Evolutionary conservation across 2,797 vertebrate genomes (phyloP), one percentile per base, ranked within the genome.

Genomic region (Neomorphus geoffroyi): DNA sequence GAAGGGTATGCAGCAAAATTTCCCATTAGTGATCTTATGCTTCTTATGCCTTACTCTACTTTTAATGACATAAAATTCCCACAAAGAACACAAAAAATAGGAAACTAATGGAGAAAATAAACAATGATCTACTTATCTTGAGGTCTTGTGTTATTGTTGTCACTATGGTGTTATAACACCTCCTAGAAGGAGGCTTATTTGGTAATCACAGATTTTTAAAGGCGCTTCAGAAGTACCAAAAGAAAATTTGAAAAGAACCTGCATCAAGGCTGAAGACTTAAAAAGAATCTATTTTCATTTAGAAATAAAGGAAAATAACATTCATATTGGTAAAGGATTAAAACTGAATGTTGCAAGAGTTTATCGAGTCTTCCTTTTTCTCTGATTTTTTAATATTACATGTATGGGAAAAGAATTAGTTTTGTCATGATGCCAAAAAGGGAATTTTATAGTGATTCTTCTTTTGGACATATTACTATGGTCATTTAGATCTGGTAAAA

Each of bases 41-140:
- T 5, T 77, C 18, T 60, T 60, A 48, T 65, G 13, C 11, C 17
- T 61, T 70, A 16, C 15, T 61, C 46, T 80, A 26, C 26, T 62
- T 82, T 80, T 66, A 75, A 64, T 67, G 57, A 37, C 18, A 48
- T 56, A 50, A 60, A 77, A 67, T 78, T 93, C n/a, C 50, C 39
- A 39, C n/a, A 84, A 65, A 39, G 24, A 92, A 32, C 17, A 75
- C 10, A 74, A 82, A 82, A 82, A 85, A 82, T 53, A 81, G 54
- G 73, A 90, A 96, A 51, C n/a, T 45, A 65, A 85, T 26, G 37
- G 56, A 93, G 69, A 87, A 85, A 89, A 79, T 33, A 85, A 93
- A 62, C 64, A 77, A 24, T 41, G 6, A 66, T 73, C 54, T 67
- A 45, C 32, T 80, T 89, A 71, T 33, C 71, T 81, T 69, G 74